Conservation (phyloP, 1,140 invertebrate species). For the Episyrphus balteatus region DNA sequence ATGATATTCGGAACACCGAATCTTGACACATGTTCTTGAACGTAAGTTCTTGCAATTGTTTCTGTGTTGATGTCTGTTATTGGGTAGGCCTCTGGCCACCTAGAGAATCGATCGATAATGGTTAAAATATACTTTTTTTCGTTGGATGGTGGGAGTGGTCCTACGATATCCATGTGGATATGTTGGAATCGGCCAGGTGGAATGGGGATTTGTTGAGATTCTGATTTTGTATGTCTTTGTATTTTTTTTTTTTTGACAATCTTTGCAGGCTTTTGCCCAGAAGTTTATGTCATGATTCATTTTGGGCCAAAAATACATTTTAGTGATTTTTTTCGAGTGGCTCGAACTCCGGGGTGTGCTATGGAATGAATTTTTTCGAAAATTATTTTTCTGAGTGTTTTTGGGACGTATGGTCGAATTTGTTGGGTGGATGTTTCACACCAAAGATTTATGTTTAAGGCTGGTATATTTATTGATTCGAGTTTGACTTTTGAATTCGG, state of each 20-base stretch:
- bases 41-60: conserved; percentile 23
- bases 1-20: conserved; percentile 24
- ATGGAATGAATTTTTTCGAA: conserved; percentile 1
- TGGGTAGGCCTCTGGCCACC: conserved; percentile 21
- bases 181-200: neutral
- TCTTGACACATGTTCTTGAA: conserved; percentile 24
- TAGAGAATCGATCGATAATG: too few relatives aligned
- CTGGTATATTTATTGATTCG: neutral
- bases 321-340: neutral
- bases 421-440: conserved; percentile 5
- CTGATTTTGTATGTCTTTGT: neutral
- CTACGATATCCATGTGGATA: conserved; percentile 10
- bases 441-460: neutral
- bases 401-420: conserved; percentile 1
- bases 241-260: conserved; percentile 3
- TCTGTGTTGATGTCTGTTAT: conserved; percentile 25
- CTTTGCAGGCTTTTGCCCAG: neutral
- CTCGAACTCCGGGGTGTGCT: neutral
- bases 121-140: conserved; percentile 17
- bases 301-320: conserved; percentile 7
- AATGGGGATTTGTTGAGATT: neutral
- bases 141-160: conserved; percentile 18
- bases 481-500: neutral
- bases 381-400: neutral
- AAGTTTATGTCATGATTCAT: neutral